These are phyloP conservation scores for Megalonaias nervosa DNA, from an alignment of 1,140 invertebrate species.

Conservation along the genomic window DNA sequence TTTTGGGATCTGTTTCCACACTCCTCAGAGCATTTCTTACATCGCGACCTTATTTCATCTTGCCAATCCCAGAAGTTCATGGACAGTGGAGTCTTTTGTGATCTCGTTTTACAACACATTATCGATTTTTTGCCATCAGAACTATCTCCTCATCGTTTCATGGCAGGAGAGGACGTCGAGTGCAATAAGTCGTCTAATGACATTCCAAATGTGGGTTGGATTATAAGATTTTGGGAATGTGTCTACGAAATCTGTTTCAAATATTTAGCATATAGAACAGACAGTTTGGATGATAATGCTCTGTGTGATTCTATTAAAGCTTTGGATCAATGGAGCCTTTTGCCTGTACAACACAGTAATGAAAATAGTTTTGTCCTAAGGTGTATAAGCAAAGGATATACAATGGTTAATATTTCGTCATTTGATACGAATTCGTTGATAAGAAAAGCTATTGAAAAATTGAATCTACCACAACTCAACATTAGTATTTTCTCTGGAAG, in stretches of 20 bases:
- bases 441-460: neutral
- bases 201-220: too few species aligned
- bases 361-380: neutral
- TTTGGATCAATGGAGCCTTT: slow-evolving; percentile 15
- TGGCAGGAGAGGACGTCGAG: neutral
- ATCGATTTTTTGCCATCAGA: neutral
- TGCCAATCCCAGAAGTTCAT: neutral
- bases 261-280: neutral
- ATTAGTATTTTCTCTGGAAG: neutral
- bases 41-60: neutral
- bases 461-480: slow-evolving; percentile 2
- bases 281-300: neutral
- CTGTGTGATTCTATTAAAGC: neutral
- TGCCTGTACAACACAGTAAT: neutral
- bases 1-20: slow-evolving; percentile 3
- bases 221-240: too few species aligned
- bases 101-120: slow-evolving; percentile 8
- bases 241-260: too few species aligned
- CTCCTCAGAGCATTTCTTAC: slow-evolving; percentile 6
- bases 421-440: neutral
- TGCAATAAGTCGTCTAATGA: neutral
- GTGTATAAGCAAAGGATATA: neutral
- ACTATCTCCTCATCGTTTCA: neutral
- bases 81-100: neutral
- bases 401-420: neutral